Percentiles rank a stretch among this genome's conserved stretches.
Conservation (phyloP, 2,113 vertebrate genomes). For the Psittacus erithacus region DNA sequence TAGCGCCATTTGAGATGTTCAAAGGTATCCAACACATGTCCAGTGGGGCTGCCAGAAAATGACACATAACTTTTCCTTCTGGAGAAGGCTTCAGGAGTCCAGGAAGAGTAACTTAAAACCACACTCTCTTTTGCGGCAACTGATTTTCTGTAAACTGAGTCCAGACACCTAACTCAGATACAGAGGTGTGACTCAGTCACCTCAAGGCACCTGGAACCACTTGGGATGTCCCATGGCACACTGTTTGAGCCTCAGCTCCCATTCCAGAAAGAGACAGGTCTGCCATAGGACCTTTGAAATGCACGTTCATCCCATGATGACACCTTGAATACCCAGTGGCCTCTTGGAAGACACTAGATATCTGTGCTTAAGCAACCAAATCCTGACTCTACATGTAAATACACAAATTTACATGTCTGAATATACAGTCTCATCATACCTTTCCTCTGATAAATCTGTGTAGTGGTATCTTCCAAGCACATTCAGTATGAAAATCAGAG, state of each 20-base stretch:
- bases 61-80: background rate
- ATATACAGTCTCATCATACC: background rate
- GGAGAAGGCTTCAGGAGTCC: background rate
- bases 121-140: background rate
- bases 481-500: background rate
- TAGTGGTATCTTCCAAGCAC: background rate
- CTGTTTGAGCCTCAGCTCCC: background rate
- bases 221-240: background rate
- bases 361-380: background rate
- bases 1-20: background rate
- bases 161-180: background rate
- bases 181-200: background rate
- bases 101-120: background rate
- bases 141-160: background rate
- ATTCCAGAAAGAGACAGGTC: background rate
- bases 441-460: background rate
- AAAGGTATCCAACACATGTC: background rate
- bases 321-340: background rate
- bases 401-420: background rate
- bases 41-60: background rate
- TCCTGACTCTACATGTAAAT: background rate
- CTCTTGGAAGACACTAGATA: background rate
- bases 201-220: background rate
- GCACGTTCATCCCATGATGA: background rate
- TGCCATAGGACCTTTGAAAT: background rate